Conservation (phyloP, 2,888 invertebrate species). For the Formica aserva region DNA sequence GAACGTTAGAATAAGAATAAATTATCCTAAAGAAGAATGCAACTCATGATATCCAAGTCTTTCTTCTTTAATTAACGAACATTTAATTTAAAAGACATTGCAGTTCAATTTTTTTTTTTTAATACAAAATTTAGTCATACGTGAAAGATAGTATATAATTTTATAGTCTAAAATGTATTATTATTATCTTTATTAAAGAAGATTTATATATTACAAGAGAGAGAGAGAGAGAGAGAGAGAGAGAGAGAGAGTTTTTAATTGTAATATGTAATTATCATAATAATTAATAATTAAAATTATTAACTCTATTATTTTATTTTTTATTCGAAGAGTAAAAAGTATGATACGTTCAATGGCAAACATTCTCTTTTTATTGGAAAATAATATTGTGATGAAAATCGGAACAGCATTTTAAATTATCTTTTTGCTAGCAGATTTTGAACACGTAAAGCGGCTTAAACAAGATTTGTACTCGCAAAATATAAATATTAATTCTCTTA, state of each 20-base stretch:
- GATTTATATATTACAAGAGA: neutral
- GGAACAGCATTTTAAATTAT: neutral
- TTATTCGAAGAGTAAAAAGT: neutral
- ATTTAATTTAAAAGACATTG: neutral
- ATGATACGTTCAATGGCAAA: neutral
- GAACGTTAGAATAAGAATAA: neutral
- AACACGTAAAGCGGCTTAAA: neutral
- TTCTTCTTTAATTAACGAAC: neutral
- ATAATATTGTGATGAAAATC: neutral
- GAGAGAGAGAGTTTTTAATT: neutral
- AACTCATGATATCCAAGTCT: neutral
- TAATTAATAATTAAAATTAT: neutral
- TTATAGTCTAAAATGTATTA: neutral
- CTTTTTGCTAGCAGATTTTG: neutral
- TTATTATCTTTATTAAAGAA: neutral
- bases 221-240: too few relatives aligned
- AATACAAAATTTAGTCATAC: neutral
- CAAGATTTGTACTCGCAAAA: neutral
- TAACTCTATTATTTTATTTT: neutral
- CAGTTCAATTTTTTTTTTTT: neutral
- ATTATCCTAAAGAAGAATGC: neutral
- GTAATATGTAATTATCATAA: neutral
- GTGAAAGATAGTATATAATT: neutral
- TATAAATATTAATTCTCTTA: neutral
- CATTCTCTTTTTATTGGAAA: neutral